phyloP scores from a whole-genome alignment of 2,113 vertebrate genomes.

The Silurus glanis region DNA sequence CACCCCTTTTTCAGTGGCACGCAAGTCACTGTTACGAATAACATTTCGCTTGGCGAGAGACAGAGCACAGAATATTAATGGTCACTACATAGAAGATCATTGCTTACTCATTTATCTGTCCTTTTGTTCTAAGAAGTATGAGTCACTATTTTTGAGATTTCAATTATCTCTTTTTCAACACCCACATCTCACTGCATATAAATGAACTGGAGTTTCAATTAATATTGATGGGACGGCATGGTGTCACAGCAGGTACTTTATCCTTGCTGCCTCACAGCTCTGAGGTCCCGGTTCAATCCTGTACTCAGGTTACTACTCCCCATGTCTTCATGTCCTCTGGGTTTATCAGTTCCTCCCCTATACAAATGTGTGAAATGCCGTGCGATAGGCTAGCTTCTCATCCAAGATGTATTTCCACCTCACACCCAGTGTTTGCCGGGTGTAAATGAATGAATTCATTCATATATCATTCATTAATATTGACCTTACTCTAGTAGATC shows the following conservation, averaged over 20 bases:
- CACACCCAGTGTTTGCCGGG: background rate
- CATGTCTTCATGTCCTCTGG: background rate
- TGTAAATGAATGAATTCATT: background rate
- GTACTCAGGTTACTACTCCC: background rate
- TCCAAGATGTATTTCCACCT: background rate
- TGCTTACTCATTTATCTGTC: background rate
- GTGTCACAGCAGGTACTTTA: background rate
- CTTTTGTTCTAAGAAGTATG: background rate
- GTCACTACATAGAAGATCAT: background rate
- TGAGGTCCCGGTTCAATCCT: background rate
- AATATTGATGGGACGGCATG: background rate
- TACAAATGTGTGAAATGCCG: background rate
- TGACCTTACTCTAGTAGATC: background rate
- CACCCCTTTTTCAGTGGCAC: background rate
- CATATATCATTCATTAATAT: background rate
- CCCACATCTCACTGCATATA: background rate
- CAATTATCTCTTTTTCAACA: constrained; percentile 4
- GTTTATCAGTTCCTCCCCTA: background rate
- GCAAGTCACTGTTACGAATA: background rate
- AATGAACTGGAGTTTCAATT: background rate
- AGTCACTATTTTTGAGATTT: background rate
- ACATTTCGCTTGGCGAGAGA: background rate
- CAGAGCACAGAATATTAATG: background rate
- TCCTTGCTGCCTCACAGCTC: background rate
- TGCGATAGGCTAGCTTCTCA: background rate